Percentiles rank a stretch among this genome's conserved stretches.
Evolutionary conservation across 2,888 invertebrate species (phyloP).

Genomic region (Leucophenga maculata): DNA sequence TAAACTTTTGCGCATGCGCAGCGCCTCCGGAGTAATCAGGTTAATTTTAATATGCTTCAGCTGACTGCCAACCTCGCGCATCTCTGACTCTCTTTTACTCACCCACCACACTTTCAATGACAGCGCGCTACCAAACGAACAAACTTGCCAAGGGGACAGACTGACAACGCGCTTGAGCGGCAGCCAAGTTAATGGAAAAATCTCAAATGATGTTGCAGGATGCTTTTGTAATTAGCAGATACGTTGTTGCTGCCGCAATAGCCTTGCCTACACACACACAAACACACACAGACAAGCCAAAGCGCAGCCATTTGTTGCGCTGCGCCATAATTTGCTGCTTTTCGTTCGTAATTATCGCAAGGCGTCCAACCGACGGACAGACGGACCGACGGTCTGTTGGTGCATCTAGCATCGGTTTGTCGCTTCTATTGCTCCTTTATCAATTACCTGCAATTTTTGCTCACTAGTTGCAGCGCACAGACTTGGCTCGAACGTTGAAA

Average conservation of each 20-base stretch:
- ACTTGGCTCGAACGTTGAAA: neutral
- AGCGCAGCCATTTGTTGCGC: constrained; percentile 3
- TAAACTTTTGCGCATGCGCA: constrained; percentile 40
- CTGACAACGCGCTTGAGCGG: constrained; percentile 54
- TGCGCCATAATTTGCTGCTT: constrained; percentile 25
- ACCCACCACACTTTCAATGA: neutral
- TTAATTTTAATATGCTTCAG: constrained; percentile 70
- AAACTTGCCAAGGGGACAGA: constrained; percentile 21
- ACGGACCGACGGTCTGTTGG: too few relatives aligned
- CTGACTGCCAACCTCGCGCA: constrained; percentile 18
- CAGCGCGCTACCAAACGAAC: constrained; percentile 9
- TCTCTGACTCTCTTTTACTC: neutral
- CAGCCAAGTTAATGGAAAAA: constrained; percentile 61
- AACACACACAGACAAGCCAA: neutral
- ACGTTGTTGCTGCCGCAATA: constrained; percentile 7
- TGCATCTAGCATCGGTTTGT: neutral
- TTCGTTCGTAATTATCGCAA: constrained; percentile 22
- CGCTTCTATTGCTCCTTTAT: constrained; percentile 16
- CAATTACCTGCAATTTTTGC: constrained; percentile 24
- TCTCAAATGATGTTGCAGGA: constrained; percentile 66
- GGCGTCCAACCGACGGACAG: too few relatives aligned
- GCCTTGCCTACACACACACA: neutral
- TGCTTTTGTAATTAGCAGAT: constrained; percentile 62
- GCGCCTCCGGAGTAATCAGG: constrained; percentile 70
- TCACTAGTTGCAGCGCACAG: neutral